phyloP scores from a whole-genome alignment of 2,113 vertebrate species.

The Coryphaenoides rupestris region DNA sequence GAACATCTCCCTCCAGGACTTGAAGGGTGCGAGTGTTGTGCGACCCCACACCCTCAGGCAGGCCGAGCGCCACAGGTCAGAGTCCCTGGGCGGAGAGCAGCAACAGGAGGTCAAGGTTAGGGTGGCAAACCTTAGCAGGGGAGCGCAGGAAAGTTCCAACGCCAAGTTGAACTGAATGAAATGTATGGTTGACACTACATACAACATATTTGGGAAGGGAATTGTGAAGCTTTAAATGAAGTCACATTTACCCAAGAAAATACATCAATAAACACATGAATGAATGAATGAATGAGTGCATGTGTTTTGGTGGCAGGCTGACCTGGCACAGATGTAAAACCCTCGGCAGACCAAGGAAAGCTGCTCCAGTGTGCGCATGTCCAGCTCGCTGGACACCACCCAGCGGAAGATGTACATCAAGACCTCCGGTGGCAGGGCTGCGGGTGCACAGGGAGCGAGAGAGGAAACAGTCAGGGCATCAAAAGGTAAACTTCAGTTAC shows the following conservation, averaged over 20 bases:
- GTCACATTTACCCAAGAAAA: no score
- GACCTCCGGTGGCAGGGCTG: slow-evolving; percentile 90
- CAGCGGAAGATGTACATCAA: slow-evolving; percentile 98
- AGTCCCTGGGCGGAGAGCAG: slow-evolving; percentile 77
- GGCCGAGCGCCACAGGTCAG: slow-evolving; percentile 94
- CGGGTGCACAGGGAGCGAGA: slow-evolving; percentile 30
- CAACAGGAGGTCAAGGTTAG: not conserved
- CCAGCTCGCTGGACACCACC: slow-evolving; percentile 96
- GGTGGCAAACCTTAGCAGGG: no score
- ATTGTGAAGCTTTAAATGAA: no score
- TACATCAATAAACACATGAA: no score
- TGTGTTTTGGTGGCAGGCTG: slow-evolving; percentile 17
- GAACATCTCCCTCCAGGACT: slow-evolving; percentile 97
- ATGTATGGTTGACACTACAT: no score
- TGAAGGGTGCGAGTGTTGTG: slow-evolving; percentile 84
- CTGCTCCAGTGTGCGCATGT: slow-evolving; percentile 91
- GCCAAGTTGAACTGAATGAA: no score
- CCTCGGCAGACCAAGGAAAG: slow-evolving; percentile 92
- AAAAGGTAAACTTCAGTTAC: not conserved
- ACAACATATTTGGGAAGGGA: no score
- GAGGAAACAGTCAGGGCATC: not conserved
- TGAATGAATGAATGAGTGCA: no score
- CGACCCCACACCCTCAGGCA: slow-evolving; percentile 95
- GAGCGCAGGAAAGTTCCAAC: no score
- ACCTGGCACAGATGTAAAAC: slow-evolving; percentile 98